Evolutionary conservation across 1,140 invertebrate species (phyloP).

Genomic region (silkworm (Bombyx mori)): DNA sequence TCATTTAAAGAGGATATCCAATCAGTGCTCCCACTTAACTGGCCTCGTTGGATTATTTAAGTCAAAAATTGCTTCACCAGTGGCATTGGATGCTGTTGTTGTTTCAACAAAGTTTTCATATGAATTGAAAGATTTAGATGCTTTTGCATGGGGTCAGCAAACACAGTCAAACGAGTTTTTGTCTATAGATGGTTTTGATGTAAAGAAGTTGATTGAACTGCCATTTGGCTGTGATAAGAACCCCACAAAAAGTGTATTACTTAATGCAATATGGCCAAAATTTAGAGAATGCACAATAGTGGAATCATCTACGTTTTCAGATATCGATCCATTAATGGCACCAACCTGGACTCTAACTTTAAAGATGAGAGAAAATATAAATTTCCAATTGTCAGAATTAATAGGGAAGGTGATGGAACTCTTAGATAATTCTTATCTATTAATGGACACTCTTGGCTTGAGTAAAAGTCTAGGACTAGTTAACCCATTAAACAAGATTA

Average conservation of each 20-base stretch:
- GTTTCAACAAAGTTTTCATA: conserved; percentile 90
- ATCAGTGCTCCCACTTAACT: conserved; percentile 85
- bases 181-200: conserved; percentile 74
- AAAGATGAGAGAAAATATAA: conserved; percentile 73
- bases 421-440: conserved; percentile 44
- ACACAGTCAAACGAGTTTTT: conserved; percentile 83
- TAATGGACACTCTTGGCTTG: conserved; percentile 57
- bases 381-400: conserved; percentile 78
- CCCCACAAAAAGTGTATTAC: conserved; percentile 82
- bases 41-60: conserved; percentile 85
- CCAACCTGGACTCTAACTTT: conserved; percentile 82
- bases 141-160: conserved; percentile 73
- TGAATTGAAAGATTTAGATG: conserved; percentile 77
- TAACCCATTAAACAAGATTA: conserved; percentile 61
- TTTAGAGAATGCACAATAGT: conserved; percentile 89
- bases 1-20: conserved; percentile 85
- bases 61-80: conserved; percentile 79
- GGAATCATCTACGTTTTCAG: conserved; percentile 89
- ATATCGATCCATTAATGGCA: conserved; percentile 89
- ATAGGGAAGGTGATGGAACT: conserved; percentile 61
- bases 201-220: conserved; percentile 72
- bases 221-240: conserved; percentile 89
- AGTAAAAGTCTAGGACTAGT: conserved; percentile 56
- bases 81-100: conserved; percentile 76
- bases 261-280: conserved; percentile 91